Evolutionary conservation across 2,888 invertebrate species (phyloP), one percentile per base, ranked within the genome.

Genomic region (Tinea semifulvella): DNA sequence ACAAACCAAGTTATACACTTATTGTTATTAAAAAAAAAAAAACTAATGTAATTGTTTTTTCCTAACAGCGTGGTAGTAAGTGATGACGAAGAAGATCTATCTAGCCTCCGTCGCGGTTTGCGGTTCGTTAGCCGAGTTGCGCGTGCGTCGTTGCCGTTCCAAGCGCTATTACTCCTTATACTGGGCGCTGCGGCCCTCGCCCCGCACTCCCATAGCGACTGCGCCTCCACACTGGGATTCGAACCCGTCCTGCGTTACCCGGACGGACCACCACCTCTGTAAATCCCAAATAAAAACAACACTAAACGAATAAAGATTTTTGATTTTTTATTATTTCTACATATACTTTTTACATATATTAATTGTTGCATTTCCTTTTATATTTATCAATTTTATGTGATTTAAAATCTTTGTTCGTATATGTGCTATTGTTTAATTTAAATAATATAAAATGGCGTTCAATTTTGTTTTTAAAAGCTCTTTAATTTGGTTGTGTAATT

Each of bases 151-250:
- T 84, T 97, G 53, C 97, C 97, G 44, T 92, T 98, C 67, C 96
- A 98, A 82, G 94, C 96, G 49, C 82, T 98, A 58, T 91, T 98
- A 83, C 85, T 98, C 57, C 84, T 98, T 49, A 85, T 98, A 57
- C 85, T 98, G 60, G 96, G 97, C 47, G 92, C 95, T 48, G 96
- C 97, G 43, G 92, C 96, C 44, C 84, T 98, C 56, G 92, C 98
- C 44, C 96, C 96, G 3, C 89, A 92, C 70, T 88, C 91, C 52
- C 88, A 88, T 50, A 92, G 95, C 68, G 90, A 91, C 71, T 86
- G 96, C 63, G 89, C 89, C 55, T 87, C 94, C 57, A 89, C 90
- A 14, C 84, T 89, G 54, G 91, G 91, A 56, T 85, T 97, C 46
- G 92, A 94, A 54, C 96, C 97, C 31, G 90, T 95, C 72, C 83